Evolutionary conservation across 2,888 invertebrate genomes (phyloP).

Genomic region (Steinernema hermaphroditum): DNA sequence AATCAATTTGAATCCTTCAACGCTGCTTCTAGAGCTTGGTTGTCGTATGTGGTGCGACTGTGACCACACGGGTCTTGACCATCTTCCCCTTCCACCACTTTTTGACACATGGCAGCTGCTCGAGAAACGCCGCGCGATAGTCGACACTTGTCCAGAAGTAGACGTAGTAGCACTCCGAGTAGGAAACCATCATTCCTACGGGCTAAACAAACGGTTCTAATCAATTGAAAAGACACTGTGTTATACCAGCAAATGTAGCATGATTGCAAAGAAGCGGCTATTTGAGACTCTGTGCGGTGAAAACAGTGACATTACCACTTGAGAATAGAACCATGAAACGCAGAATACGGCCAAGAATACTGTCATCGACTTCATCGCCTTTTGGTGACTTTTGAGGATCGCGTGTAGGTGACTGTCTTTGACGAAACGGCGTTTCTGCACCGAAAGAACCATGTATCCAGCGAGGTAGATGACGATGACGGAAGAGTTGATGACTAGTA

Average conservation of each 20-base stretch:
- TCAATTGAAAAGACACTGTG: not conserved
- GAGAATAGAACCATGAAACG: not conserved
- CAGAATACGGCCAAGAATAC: not conserved
- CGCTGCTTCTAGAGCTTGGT: no score
- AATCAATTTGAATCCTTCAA: no score
- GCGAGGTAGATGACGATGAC: not conserved
- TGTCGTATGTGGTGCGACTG: no score
- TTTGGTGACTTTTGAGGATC: not conserved
- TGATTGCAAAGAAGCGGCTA: not conserved
- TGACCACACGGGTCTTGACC: no score
- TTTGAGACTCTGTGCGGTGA: not conserved
- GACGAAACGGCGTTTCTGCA: not conserved
- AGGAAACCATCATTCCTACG: no score
- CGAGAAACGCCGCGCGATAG: no score
- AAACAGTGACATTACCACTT: not conserved
- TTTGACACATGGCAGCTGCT: no score
- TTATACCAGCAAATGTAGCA: not conserved
- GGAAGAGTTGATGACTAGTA: not conserved
- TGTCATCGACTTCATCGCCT: not conserved
- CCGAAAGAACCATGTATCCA: not conserved
- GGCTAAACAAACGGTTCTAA: not conserved
- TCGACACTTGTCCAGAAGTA: no score
- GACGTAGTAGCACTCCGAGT: no score
- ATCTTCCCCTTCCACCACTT: no score
- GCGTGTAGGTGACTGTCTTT: not conserved